A percentile compares a stretch with the other conserved stretches of the same genome.
These are phyloP conservation scores for Agrochola macilenta DNA, from an alignment of 2,888 invertebrate genomes.

Conservation along the genomic window DNA sequence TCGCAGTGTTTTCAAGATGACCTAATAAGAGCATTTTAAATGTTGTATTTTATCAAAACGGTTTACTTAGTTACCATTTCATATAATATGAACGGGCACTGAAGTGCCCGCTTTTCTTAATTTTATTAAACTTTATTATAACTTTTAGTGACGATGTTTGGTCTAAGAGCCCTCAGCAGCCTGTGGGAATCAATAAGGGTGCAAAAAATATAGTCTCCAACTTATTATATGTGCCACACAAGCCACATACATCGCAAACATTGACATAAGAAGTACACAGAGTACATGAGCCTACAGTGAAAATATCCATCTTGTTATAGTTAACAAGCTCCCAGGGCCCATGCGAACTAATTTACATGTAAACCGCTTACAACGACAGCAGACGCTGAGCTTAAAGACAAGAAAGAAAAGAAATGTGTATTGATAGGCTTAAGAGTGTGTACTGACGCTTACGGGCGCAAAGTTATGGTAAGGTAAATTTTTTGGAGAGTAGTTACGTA, in stretches of 20 bases:
- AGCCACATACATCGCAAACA: background rate
- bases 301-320: slow-evolving; percentile 58
- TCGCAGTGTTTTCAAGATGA: background rate
- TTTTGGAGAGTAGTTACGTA: background rate
- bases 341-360: slow-evolving; percentile 66
- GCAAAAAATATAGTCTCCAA: background rate
- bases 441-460: background rate
- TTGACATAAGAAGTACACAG: slow-evolving; percentile 11
- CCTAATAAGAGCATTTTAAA: background rate
- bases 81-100: background rate
- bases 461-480: background rate
- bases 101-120: background rate
- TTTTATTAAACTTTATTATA: too few species aligned
- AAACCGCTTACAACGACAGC: slow-evolving; percentile 65
- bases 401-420: slow-evolving; percentile 29
- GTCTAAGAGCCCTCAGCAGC: too few species aligned
- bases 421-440: slow-evolving; percentile 13
- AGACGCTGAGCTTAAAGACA: slow-evolving; percentile 42
- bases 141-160: background rate
- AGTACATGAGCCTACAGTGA: slow-evolving; percentile 11
- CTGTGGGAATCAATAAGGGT: background rate
- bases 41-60: background rate
- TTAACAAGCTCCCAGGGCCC: slow-evolving; percentile 61
- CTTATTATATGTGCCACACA: background rate
- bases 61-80: background rate